phyloP scores from a whole-genome alignment of 2,888 invertebrate genomes.

The Chrysotoxum bicinctum region DNA sequence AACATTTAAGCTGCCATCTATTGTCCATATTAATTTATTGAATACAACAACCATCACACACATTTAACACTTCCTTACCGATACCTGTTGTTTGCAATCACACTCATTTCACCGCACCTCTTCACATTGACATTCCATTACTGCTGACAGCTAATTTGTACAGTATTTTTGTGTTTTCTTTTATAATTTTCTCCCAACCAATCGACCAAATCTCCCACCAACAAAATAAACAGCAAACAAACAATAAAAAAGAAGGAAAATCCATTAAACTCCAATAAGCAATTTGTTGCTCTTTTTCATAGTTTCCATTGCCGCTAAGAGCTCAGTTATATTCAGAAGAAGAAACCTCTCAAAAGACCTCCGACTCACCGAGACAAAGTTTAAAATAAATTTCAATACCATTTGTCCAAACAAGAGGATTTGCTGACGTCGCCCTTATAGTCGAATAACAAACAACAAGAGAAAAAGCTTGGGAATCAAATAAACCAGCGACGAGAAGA shows the following conservation, averaged over 20 bases:
- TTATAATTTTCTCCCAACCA: slow-evolving; percentile 20
- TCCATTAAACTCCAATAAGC: slow-evolving; percentile 34
- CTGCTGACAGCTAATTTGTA: slow-evolving; percentile 38
- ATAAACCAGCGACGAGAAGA: slow-evolving; percentile 10
- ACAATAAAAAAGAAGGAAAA: background rate
- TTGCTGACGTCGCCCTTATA: slow-evolving; percentile 58
- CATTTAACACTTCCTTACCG: no score
- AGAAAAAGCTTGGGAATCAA: background rate
- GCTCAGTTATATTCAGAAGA: background rate
- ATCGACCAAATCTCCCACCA: slow-evolving; percentile 20
- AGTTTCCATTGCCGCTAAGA: background rate
- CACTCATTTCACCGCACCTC: slow-evolving; percentile 23
- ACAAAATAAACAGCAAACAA: slow-evolving; percentile 28
- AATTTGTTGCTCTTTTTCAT: slow-evolving; percentile 63
- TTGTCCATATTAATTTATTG: background rate
- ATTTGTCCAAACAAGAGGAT: background rate
- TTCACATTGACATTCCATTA: slow-evolving; percentile 62
- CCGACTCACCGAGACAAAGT: background rate
- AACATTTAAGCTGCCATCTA: background rate
- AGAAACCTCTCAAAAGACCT: slow-evolving; percentile 6
- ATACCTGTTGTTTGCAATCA: slow-evolving; percentile 57
- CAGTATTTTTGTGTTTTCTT: slow-evolving; percentile 37
- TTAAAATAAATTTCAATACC: background rate
- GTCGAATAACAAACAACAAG: background rate
- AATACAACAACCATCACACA: slow-evolving; percentile 15